These are phyloP conservation scores for Hyperopisus bebe DNA, from an alignment of 2,113 vertebrate species.

Conservation along the genomic window DNA sequence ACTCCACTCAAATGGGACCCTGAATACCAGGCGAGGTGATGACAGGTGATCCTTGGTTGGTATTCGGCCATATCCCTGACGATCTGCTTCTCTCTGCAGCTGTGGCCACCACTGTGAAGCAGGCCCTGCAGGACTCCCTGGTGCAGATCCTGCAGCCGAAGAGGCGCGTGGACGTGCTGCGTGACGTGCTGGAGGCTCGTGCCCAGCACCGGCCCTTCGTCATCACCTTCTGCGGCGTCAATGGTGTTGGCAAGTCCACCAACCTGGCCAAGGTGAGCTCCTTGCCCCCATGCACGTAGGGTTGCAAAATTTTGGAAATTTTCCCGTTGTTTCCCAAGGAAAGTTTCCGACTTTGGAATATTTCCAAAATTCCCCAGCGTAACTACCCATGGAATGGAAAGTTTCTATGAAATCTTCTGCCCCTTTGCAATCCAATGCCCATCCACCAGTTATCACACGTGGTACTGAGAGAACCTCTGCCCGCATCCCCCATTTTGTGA, in stretches of 20 bases:
- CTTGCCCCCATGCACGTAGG: background rate
- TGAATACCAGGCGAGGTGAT: background rate
- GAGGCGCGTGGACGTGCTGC: slow-evolving; percentile 83
- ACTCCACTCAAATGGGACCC: background rate
- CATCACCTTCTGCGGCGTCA: slow-evolving; percentile 92
- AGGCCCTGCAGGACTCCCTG: slow-evolving; percentile 89
- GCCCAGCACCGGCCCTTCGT: slow-evolving; percentile 80
- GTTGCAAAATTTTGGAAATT: background rate
- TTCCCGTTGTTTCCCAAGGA: too few species aligned
- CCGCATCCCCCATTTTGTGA: background rate
- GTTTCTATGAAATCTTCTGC: background rate
- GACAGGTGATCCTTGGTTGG: background rate
- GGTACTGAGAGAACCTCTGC: background rate
- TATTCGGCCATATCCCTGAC: rapidly evolving
- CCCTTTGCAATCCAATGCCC: background rate
- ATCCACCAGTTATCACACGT: background rate
- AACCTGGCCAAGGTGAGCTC: slow-evolving; percentile 85
- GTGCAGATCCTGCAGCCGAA: slow-evolving; percentile 98
- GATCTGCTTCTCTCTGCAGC: slow-evolving; percentile 52
- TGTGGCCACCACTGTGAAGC: slow-evolving; percentile 92
- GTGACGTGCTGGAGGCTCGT: slow-evolving; percentile 90
- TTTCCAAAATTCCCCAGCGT: too few species aligned
- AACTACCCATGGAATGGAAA: too few species aligned
- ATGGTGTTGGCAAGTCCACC: slow-evolving; percentile 94
- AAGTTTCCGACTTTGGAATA: too few species aligned